Evolutionary conservation across 2,797 vertebrate species (phyloP).

Genomic region (Synaphobranchus kaupii): DNA sequence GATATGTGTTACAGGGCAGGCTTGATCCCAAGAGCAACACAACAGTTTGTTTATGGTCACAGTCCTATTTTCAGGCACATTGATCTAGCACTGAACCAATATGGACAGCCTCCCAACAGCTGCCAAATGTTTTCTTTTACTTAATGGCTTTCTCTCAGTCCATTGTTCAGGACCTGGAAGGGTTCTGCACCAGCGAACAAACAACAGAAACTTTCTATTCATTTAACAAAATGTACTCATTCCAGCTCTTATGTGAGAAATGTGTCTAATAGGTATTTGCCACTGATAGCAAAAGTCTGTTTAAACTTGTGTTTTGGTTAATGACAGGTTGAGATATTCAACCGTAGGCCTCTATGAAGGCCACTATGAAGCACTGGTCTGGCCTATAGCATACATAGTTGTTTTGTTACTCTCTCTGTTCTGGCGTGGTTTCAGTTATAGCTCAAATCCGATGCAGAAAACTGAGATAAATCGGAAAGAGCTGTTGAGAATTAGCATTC

Average conservation of each 20-base stretch:
- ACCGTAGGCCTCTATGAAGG: not conserved
- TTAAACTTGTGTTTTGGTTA: not conserved
- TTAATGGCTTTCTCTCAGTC: conserved; percentile 51
- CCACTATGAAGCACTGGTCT: not conserved
- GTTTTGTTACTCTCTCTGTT: not conserved
- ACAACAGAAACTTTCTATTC: not conserved
- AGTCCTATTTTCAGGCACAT: conserved; percentile 70
- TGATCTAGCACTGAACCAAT: conserved; percentile 71
- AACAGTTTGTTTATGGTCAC: conserved; percentile 61
- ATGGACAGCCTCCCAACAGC: conserved; percentile 55
- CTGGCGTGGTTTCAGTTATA: not conserved
- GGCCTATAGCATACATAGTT: not conserved
- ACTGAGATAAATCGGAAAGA: conserved; percentile 9
- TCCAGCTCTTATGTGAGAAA: not conserved
- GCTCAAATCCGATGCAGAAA: conserved; percentile 9
- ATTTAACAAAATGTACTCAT: not conserved
- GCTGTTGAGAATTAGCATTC: conserved; percentile 27
- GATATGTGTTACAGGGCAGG: conserved; percentile 59
- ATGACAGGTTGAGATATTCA: not conserved
- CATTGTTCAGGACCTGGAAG: conserved; percentile 47
- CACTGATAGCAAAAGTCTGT: not conserved
- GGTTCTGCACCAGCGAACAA: not conserved
- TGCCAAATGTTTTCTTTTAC: conserved; percentile 59
- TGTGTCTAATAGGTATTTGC: not conserved
- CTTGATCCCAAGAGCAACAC: conserved; percentile 57